Evolutionary conservation across 2,888 invertebrate genomes (phyloP), one percentile per base, ranked within the genome.

Genomic region (Eupithecia tripunctaria): DNA sequence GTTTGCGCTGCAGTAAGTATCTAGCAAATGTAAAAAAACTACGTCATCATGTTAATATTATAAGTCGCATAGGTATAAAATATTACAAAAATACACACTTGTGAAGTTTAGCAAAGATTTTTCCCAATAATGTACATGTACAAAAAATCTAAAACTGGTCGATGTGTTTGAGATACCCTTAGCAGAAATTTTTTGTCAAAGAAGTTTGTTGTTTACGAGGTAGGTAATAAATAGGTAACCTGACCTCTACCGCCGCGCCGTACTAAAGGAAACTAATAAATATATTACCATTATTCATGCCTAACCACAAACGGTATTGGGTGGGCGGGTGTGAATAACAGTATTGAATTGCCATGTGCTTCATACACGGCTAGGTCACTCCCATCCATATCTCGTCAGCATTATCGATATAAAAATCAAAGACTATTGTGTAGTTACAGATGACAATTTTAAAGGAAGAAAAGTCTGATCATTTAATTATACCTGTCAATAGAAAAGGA

Each of bases 1-100:
- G 95, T 97, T 18, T 95, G 94, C 67, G 97, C 97, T 75, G 97
- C 97, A 79, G 94, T 95, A 82, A 95, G 95, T 71, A 21, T 25
- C 21, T 25, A 41, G 18, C 0, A 41, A 41, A 41, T 4, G n/a
- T n/a, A n/a, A n/a, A n/a, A n/a, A n/a, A n/a, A n/a, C n/a, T n/a
- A n/a, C n/a, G n/a, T 4, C 8, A 36, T 36, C 8, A 36, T 10
- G 0, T n/a, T n/a, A n/a, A n/a, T n/a, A n/a, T n/a, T n/a, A n/a
- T n/a, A n/a, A n/a, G n/a, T 0, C 10, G 14, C 14, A 41, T 15
- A 41, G 15, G 14, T 14, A 15, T 38, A 38, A 14, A 36, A 36
- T 12, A 10, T 1, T 12, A 10, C 1, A 1, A 36, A 12, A 36
- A 36, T 0, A 2, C 15, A 18, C 15, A 41, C 41, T 18, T 15